Base-by-base conservation (phyloP, 2,797 vertebrate genomes). In the Tapirus indicus region DNA sequence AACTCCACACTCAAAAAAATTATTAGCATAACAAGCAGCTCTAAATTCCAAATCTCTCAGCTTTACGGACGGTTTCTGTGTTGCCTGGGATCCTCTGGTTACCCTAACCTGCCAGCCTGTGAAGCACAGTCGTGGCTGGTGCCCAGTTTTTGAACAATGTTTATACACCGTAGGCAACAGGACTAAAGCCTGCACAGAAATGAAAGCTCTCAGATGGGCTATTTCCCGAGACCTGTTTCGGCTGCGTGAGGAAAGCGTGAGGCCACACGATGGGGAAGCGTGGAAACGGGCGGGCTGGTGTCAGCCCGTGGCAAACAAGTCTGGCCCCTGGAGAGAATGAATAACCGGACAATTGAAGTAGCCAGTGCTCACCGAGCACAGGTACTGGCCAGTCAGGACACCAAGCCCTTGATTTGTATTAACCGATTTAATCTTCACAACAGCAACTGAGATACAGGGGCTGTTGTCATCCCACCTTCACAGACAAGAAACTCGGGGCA, bases 351-450 rank as follows among this genome's bases (percentile, higher is more conserved):
- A 4, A 38, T 14, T 23, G 52, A 16, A 56, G 77, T 3, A 38
- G 52, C 16, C 21, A 56, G 12, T 25, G 52, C 77, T 27, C 17
- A 7, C 77, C 27, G 52, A 56, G 77, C 54, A 38, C 54, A 16
- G 4, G 49, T 18, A 9, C 0, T 0, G 23, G 77, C n/a, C 52
- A 6, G 23, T 5, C 1, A 23, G n/a, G 54, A 54, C 77, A 27
- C 52, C 77, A 58, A 10, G n/a, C 56, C 49, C 49, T 52, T 14
- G 49, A 16, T 52, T 14, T 4, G 49, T 52, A 52, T 52, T 14
- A 38, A 23, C 52, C 8, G 21, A 9, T n/a, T 79, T 38, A 6
- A 21, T 79, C n/a, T 54, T 58, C 14, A 1, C 2, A 6, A 14
- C 32, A 25, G 75, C 32, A 25, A 5, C 49, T 23, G 49, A 12